Percentiles rank a stretch among this genome's conserved stretches.
phyloP scores from a whole-genome alignment of 2,797 vertebrate species.

The Falco columbarius region DNA sequence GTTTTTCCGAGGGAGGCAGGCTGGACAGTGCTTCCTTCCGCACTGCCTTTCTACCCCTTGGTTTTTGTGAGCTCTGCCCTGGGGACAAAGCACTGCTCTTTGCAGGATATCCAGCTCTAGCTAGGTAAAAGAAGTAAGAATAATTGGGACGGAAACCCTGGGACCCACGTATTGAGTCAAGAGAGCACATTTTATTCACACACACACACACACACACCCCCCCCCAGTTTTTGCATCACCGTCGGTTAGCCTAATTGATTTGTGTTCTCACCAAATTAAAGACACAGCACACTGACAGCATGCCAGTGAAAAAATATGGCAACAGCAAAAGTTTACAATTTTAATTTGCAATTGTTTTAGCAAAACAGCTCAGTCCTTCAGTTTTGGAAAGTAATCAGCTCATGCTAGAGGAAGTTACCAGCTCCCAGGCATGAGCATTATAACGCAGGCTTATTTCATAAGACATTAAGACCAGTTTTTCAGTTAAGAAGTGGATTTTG shows the following conservation, averaged over 20 bases:
- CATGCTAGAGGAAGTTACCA: slow-evolving; percentile 62
- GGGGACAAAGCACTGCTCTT: background rate
- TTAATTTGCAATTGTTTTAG: slow-evolving; percentile 74
- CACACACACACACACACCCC: too few relatives aligned
- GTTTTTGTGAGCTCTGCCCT: background rate
- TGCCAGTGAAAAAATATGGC: slow-evolving; percentile 68
- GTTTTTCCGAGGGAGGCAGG: background rate
- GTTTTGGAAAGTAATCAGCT: slow-evolving; percentile 74
- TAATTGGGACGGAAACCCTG: background rate
- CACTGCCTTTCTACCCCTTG: background rate
- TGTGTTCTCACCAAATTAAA: slow-evolving; percentile 46
- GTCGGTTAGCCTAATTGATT: slow-evolving; percentile 61
- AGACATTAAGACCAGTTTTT: slow-evolving; percentile 58
- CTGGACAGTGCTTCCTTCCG: background rate
- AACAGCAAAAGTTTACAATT: slow-evolving; percentile 72
- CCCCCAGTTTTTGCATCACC: background rate
- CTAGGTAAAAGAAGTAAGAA: background rate
- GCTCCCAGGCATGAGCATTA: slow-evolving; percentile 8
- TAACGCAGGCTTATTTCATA: background rate
- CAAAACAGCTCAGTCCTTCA: slow-evolving; percentile 76
- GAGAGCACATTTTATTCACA: background rate
- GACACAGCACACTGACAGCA: slow-evolving; percentile 20
- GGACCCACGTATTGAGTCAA: background rate
- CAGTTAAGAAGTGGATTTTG: slow-evolving; percentile 21
- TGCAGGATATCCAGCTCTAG: background rate